Evolutionary conservation across 2,888 invertebrate species (phyloP).

Genomic region (Papilio elwesi): DNA sequence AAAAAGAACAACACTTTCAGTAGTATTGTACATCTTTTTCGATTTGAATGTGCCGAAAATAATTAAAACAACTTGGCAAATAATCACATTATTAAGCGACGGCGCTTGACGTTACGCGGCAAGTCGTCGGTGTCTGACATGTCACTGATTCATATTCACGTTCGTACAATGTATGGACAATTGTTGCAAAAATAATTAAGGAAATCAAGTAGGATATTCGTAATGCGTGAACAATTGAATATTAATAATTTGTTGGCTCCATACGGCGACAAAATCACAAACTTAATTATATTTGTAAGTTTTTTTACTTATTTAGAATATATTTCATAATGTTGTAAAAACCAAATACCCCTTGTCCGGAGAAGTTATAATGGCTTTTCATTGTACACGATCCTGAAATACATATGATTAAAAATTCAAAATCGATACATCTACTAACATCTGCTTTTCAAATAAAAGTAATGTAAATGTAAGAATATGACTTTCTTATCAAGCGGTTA

Average conservation of each 20-base stretch:
- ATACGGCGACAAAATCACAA: background rate
- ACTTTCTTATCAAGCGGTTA: no score
- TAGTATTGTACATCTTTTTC: background rate
- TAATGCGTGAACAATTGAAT: background rate
- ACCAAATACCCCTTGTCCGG: no score
- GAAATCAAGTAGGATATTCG: conserved; percentile 2
- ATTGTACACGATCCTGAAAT: no score
- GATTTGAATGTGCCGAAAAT: background rate
- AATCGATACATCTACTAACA: no score
- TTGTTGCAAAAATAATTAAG: conserved; percentile 13
- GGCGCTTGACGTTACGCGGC: background rate
- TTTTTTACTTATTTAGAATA: no score
- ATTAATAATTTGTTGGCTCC: background rate
- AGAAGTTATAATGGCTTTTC: no score
- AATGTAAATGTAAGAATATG: no score
- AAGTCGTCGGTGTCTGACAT: background rate
- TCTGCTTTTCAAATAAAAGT: no score
- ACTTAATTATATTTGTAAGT: background rate
- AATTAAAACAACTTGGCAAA: background rate
- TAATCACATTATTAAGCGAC: background rate
- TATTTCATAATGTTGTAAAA: no score
- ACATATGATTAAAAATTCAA: no score
- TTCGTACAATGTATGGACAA: background rate
- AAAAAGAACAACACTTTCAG: background rate
- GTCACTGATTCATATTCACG: background rate